These are phyloP conservation scores for Cherax quadricarinatus DNA, from an alignment of 1,140 invertebrate species.

Conservation along the genomic window DNA sequence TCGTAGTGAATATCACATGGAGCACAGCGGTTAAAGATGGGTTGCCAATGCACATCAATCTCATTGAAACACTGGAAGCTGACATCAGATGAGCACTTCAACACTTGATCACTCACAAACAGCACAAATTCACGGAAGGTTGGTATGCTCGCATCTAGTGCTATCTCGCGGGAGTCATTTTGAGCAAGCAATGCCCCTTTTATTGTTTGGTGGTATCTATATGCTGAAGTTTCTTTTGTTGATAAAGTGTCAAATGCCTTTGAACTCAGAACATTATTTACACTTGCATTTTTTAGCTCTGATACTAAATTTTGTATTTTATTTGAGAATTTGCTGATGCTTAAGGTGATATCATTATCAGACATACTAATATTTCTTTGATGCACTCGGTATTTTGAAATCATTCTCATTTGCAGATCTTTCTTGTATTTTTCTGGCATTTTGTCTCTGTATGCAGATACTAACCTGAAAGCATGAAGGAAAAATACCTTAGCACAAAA, in stretches of 20 bases:
- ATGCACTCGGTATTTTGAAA: constrained; percentile 18
- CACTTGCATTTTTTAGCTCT: not conserved
- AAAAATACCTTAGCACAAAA: not conserved
- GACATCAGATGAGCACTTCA: not conserved
- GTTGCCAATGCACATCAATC: constrained; percentile 43
- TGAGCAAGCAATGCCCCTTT: not conserved
- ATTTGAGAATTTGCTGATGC: not conserved
- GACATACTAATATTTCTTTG: not conserved
- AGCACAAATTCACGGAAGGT: constrained; percentile 52
- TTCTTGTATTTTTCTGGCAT: constrained; percentile 40
- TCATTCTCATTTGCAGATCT: constrained; percentile 6
- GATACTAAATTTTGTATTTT: not conserved
- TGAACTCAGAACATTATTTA: not conserved
- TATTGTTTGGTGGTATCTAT: not conserved
- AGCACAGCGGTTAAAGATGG: constrained; percentile 42
- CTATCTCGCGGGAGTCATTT: not conserved
- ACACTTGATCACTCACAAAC: constrained; percentile 36
- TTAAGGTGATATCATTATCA: not conserved
- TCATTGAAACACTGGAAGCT: not conserved
- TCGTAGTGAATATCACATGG: constrained; percentile 45
- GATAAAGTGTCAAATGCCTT: not conserved
- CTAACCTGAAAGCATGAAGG: constrained; percentile 13
- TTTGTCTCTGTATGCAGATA: constrained; percentile 56
- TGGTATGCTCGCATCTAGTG: not conserved
- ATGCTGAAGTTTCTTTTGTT: not conserved